Conservation (phyloP, 2,888 invertebrate genomes). For the Thereva unica region DNA sequence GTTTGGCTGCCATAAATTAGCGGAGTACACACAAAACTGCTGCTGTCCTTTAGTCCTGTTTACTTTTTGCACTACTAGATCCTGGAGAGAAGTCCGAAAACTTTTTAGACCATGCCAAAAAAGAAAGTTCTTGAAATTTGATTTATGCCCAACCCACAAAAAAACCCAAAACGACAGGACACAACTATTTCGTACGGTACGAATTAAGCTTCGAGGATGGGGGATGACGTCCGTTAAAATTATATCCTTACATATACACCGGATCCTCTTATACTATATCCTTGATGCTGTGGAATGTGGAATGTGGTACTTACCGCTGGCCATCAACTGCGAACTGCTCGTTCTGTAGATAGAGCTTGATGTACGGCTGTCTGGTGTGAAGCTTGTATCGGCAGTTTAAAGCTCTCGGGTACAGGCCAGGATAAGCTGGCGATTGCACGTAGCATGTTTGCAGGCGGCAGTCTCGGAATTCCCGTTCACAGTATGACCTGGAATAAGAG, state of each 20-base stretch:
- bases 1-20: slow-evolving; percentile 32
- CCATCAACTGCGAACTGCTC: slow-evolving; percentile 94
- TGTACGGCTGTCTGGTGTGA: slow-evolving; percentile 85
- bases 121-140: slow-evolving; percentile 27
- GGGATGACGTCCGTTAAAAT: background rate
- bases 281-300: no score
- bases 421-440: slow-evolving; percentile 91
- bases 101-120: slow-evolving; percentile 25
- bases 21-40: slow-evolving; percentile 13
- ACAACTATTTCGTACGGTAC: slow-evolving; percentile 20
- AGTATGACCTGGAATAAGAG: slow-evolving; percentile 71
- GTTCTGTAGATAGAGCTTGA: slow-evolving; percentile 88
- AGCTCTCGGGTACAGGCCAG: slow-evolving; percentile 88
- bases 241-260: slow-evolving; percentile 13
- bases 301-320: slow-evolving; percentile 61
- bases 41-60: slow-evolving; percentile 10
- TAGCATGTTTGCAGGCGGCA: slow-evolving; percentile 90
- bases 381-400: slow-evolving; percentile 89
- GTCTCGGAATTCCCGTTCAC: slow-evolving; percentile 85
- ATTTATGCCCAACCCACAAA: slow-evolving; percentile 1
- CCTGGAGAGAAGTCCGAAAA: background rate
- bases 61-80: slow-evolving; percentile 17
- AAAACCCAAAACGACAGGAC: slow-evolving; percentile 7
- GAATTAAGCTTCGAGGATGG: slow-evolving; percentile 9
- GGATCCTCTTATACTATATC: no score